These are phyloP conservation scores for Fukomys damarensis DNA, from an alignment of 2,113 vertebrate species.

Conservation along the genomic window DNA sequence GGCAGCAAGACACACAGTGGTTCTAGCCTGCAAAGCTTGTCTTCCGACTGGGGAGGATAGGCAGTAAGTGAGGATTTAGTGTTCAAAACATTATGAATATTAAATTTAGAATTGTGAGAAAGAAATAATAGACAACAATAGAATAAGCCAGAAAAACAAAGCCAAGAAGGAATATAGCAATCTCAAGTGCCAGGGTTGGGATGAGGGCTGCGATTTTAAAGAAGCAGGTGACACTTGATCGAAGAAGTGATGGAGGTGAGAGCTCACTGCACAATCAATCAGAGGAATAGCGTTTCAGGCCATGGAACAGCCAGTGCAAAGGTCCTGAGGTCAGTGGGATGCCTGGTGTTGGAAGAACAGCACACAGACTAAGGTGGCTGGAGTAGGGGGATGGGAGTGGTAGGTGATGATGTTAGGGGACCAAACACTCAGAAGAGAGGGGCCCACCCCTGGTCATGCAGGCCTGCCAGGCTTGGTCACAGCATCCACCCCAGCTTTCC, in stretches of 20 bases:
- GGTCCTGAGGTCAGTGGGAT: neutral
- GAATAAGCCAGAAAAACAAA: neutral
- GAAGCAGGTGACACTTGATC: neutral
- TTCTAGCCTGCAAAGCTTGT: rapidly evolving
- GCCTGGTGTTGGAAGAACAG: neutral
- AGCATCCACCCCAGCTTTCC: no score
- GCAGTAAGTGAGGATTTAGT: neutral
- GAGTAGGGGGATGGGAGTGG: no score
- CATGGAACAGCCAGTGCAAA: neutral
- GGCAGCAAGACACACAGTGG: no score
- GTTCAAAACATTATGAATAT: neutral
- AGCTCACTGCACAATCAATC: neutral
- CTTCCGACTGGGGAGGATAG: neutral
- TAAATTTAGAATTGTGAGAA: neutral
- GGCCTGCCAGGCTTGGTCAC: neutral
- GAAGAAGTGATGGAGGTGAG: neutral
- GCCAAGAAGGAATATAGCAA: neutral
- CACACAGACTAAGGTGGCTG: neutral
- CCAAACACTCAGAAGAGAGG: neutral
- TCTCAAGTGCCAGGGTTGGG: neutral
- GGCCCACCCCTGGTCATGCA: neutral
- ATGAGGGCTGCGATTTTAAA: neutral
- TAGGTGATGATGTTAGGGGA: neutral
- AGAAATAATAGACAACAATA: neutral
- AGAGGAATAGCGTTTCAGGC: neutral